Base-by-base conservation (phyloP, 2,113 vertebrate species). In the Ailurus styani region DNA sequence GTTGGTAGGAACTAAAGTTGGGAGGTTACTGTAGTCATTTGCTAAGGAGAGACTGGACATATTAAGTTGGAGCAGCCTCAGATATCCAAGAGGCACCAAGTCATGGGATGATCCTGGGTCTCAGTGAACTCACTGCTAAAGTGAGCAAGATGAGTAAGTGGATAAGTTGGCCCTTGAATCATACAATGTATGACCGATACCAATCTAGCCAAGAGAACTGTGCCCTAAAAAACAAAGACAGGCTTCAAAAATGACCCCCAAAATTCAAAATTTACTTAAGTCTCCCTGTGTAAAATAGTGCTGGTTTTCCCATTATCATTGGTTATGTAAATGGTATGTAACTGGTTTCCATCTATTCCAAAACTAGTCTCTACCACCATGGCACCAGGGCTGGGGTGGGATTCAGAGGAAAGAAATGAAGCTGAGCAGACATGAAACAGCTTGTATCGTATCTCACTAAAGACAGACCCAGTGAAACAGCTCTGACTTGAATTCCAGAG, bases 371-470 rank as follows among this genome's bases (percentile, higher is more conserved):
- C 84, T 57, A 50, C n/a, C 25, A 62, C 1, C 34, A 52, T 15
- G 55, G 62, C 0, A 0, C 45, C 78, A 34, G 14, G 29, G 2
- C 27, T 40, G 6, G 11, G 17, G 23, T 7, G 21, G 52, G 3
- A 47, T n/a, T 31, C 37, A 50, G 7, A 72, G 15, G 29, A 45
- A 52, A n/a, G 34, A 90, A 77, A 68, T 3, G 31, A 47, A 52
- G 34, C 31, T 64, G 9, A 75, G 18, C 27, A n/a, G 12, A 75
- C 23, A 42, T 3, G 47, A 64, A 60, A 81, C 5, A 68, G 29
- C 40, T 37, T 25, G 15, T 1, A 29, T 4, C 2, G 7, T 6
- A 11, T 29, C 15, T 54, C 2, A 11, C 17, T 8, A 13, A 54
- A 55, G 8, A 50, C 34, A 72, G 52, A 52, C 6, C 7, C 25